Base-by-base conservation (phyloP, 2,113 vertebrate species). In the Trogon surrucura region DNA sequence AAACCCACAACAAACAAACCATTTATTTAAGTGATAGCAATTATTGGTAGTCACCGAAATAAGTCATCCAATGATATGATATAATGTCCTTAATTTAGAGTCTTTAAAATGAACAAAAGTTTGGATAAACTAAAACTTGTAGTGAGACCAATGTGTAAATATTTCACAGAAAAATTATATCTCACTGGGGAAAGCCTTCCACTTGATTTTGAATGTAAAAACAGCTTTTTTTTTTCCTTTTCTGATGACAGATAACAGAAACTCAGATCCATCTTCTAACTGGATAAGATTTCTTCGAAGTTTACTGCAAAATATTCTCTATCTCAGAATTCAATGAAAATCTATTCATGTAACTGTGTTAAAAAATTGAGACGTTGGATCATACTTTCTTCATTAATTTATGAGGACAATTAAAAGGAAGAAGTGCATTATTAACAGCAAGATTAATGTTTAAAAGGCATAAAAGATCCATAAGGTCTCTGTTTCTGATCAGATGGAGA, bases 371-470 rank as follows among this genome's bases (percentile, higher is more conserved):
- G 19, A 54, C 50, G 15, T 54, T 89, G 48, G 17, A 29, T 29
- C 48, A 45, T 82, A 54, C 16, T 82, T 85, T 71, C 45, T 51
- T 89, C 17, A 62, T 66, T 69, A 69, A 56, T 93, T 86, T 51
- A 41, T 73, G 54, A 81, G 11, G 29, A 75, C 0, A 2, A 78
- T 7, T 30, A 22, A 69, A 73, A 69, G 26, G 44, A 9, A 60
- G 19, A 90, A 80, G 50, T 61, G 18, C 11, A 16, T 70, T 88
- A 86, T 74, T 93, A 90, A 67, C 12, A 13, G 62, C 48, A 70
- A 91, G 62, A 92, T 77, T 67, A 89, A 61, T 77, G 25, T 75
- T 97, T 91, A 89, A 91, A 86, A 78, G 50, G 32, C 80, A 51
- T 80, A 83, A 91, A 82, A 26, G 51, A 85, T 85, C 74, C 54